Conservation (phyloP, 2,113 vertebrate species). For the Thermophis baileyi region DNA sequence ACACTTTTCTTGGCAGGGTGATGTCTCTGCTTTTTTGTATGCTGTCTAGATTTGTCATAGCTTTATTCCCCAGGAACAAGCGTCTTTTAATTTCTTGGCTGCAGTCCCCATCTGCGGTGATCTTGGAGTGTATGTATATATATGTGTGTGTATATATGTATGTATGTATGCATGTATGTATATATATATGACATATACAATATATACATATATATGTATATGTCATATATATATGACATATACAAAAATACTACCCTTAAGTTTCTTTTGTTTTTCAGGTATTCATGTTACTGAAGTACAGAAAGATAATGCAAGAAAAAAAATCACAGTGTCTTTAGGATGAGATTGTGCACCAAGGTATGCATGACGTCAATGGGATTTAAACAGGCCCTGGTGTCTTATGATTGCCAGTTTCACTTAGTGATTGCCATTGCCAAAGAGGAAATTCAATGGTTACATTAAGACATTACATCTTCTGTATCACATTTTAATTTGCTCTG, state of each 20-base stretch:
- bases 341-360: not conserved
- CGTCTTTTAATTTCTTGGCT: no score
- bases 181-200: no score
- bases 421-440: not conserved
- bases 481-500: constrained; percentile 5
- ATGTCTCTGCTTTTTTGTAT: no score
- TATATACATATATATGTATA: no score
- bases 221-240: not conserved
- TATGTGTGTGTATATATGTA: no score
- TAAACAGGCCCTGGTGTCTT: not conserved
- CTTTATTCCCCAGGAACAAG: no score
- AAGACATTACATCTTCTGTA: constrained; percentile 9
- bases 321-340: not conserved
- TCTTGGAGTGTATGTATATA: no score
- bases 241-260: not conserved
- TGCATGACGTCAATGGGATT: constrained; percentile 4
- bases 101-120: no score
- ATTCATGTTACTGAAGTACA: not conserved
- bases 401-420: not conserved
- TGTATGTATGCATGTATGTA: no score
- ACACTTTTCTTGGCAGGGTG: no score
- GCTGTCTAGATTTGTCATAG: no score
- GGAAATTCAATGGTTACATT: constrained; percentile 4
- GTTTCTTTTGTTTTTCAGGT: not conserved
- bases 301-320: not conserved